Evolutionary conservation across 1,140 invertebrate genomes (phyloP).

Genomic region (Lepidurus arcticus): DNA sequence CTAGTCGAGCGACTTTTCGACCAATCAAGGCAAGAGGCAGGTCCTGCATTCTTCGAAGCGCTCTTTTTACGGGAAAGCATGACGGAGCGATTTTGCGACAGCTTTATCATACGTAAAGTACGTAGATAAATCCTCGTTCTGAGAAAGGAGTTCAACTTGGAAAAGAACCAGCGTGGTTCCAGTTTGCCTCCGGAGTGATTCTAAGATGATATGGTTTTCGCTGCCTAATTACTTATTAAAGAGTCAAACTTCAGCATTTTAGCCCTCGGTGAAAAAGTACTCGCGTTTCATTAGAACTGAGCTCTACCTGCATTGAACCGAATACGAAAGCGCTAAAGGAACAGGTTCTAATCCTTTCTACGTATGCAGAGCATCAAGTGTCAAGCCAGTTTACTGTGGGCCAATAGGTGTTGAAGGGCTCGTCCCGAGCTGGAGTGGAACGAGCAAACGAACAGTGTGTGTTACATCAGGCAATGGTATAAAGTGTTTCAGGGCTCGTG

Average conservation of each 20-base stretch:
- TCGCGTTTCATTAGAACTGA: not conserved
- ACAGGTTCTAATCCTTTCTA: slow-evolving; percentile 19
- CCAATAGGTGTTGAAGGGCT: slow-evolving; percentile 14
- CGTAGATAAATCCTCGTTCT: not conserved
- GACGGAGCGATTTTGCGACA: not conserved
- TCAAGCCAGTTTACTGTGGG: not conserved
- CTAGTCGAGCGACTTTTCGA: not conserved
- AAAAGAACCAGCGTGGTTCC: no score
- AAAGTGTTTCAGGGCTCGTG: not conserved
- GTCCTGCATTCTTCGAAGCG: not conserved
- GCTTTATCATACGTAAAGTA: not conserved
- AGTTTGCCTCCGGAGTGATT: no score
- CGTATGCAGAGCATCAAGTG: slow-evolving; percentile 1
- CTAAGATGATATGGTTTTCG: no score
- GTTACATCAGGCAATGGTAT: slow-evolving; percentile 11
- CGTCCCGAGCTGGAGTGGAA: not conserved
- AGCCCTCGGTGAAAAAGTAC: not conserved
- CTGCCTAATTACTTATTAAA: no score
- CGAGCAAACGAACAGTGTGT: not conserved
- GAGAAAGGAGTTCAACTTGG: no score
- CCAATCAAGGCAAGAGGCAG: not conserved
- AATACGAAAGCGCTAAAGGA: not conserved
- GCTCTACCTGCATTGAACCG: not conserved
- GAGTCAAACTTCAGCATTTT: no score
- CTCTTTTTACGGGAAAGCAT: not conserved